These are phyloP conservation scores for Xenops minutus DNA, from an alignment of 2,797 vertebrate species.

Conservation along the genomic window DNA sequence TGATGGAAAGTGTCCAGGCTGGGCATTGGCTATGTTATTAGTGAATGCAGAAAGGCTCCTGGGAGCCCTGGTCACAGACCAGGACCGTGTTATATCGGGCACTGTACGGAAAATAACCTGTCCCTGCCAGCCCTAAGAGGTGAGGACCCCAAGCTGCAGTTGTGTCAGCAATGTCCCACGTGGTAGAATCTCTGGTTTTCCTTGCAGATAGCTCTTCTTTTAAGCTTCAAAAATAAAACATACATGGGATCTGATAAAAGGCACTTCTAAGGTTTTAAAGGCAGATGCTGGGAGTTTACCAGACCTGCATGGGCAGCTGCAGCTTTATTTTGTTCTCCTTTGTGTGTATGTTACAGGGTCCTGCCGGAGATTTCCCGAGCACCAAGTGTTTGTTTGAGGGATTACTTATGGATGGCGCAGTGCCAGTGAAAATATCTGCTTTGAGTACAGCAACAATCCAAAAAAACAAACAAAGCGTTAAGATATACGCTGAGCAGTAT, in stretches of 20 bases:
- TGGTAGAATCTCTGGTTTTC: neutral
- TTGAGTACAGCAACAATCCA: slow-evolving; percentile 12
- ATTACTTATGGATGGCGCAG: slow-evolving; percentile 15
- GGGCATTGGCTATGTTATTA: neutral
- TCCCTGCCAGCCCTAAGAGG: neutral
- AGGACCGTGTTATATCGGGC: accelerated
- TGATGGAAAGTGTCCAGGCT: neutral
- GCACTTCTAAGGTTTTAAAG: neutral
- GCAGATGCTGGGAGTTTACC: neutral
- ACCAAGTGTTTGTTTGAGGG: neutral
- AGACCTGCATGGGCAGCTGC: neutral
- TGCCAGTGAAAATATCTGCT: slow-evolving; percentile 41
- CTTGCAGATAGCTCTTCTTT: neutral
- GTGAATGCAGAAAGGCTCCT: neutral
- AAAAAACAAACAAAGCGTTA: neutral
- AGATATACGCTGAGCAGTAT: neutral
- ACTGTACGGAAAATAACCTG: neutral
- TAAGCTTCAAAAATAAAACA: neutral
- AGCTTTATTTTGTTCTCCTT: slow-evolving; percentile 1
- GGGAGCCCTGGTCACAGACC: neutral
- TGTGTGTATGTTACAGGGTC: neutral
- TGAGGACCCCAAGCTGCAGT: accelerated
- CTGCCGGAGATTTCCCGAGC: neutral
- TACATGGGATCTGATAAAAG: neutral
- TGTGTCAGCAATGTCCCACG: neutral